Conservation (phyloP, 64 coral and sea anemone genomes). For the Platygyra sinensis region DNA sequence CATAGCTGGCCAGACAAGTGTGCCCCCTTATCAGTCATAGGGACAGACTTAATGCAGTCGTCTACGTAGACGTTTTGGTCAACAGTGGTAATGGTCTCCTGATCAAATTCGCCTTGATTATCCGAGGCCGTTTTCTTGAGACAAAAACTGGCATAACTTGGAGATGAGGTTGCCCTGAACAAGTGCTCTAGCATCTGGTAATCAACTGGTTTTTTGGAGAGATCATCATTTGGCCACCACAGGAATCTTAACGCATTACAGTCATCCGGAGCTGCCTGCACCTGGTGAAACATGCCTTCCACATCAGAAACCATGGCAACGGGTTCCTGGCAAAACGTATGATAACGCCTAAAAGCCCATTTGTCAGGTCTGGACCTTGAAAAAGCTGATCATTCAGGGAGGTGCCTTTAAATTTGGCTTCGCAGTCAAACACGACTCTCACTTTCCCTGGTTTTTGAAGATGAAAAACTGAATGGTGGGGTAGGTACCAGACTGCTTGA, state of each 20-base stretch:
- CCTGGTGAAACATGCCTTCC: no score
- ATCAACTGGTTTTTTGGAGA: slow-evolving; percentile 18
- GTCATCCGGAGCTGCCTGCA: slow-evolving; percentile 21
- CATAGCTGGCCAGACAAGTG: no score
- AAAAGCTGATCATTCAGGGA: neutral
- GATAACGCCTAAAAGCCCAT: neutral
- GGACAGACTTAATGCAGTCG: no score
- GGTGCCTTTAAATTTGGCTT: neutral
- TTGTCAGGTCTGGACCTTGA: neutral
- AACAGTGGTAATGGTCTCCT: no score
- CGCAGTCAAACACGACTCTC: no score
- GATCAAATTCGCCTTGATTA: no score
- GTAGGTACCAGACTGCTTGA: neutral
- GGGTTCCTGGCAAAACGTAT: neutral
- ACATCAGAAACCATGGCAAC: neutral
- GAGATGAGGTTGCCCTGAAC: neutral
- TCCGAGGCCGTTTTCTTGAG: slow-evolving; percentile 22
- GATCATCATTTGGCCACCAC: neutral
- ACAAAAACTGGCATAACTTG: slow-evolving; percentile 45
- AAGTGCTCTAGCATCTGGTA: slow-evolving; percentile 39
- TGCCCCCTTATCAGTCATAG: no score
- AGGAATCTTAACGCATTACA: slow-evolving; percentile 16
- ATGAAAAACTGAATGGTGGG: neutral
- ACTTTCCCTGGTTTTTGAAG: neutral
- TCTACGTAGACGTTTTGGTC: no score